phyloP scores from a whole-genome alignment of 2,888 invertebrate genomes.

The Drosophila ezoana region DNA sequence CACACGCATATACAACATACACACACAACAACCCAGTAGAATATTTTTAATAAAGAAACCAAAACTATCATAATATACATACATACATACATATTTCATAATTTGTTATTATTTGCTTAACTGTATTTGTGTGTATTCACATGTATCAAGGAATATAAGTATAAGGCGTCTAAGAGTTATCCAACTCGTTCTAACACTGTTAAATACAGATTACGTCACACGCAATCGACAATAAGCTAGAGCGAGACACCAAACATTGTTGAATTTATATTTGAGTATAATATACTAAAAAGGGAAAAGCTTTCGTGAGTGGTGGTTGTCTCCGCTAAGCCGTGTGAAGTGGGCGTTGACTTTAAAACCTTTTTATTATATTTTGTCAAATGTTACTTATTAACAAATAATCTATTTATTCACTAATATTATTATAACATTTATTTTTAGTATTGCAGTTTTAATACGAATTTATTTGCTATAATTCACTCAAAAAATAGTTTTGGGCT shows the following conservation, averaged over 20 bases:
- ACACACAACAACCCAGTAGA: slow-evolving; percentile 40
- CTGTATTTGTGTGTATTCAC: too few relatives aligned
- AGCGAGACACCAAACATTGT: neutral
- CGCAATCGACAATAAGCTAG: neutral
- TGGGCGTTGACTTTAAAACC: too few relatives aligned
- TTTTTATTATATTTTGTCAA: too few relatives aligned
- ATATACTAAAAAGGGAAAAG: neutral
- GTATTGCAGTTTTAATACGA: too few relatives aligned
- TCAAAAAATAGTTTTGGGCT: too few relatives aligned
- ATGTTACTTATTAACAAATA: too few relatives aligned
- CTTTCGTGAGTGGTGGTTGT: neutral
- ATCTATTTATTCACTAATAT: too few relatives aligned
- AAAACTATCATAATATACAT: slow-evolving; percentile 26
- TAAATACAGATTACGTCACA: neutral
- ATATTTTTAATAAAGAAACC: slow-evolving; percentile 67
- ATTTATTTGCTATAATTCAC: too few relatives aligned
- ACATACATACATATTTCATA: neutral
- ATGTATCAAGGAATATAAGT: too few relatives aligned
- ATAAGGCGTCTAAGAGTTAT: neutral
- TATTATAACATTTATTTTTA: too few relatives aligned
- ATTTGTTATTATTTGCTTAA: neutral
- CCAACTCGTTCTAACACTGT: neutral
- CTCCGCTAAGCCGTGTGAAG: neutral
- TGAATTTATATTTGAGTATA: neutral
- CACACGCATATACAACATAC: slow-evolving; percentile 22